A percentile compares a stretch with the other conserved stretches of the same genome.
These are phyloP conservation scores for Diadegma fenestrale DNA, from an alignment of 2,888 invertebrate species.

Conservation along the genomic window DNA sequence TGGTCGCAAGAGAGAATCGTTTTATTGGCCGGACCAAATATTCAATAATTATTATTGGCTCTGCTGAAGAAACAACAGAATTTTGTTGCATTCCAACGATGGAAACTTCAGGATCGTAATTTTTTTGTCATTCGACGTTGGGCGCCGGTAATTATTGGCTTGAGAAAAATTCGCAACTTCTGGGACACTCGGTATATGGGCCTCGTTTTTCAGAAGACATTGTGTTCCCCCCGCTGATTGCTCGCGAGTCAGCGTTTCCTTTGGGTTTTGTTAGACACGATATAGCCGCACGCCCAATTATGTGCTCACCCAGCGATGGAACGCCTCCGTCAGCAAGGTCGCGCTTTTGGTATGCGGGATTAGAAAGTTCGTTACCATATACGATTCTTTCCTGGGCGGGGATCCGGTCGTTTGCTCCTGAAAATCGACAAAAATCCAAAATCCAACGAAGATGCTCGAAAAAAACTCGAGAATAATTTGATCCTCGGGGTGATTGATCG, in stretches of 20 bases:
- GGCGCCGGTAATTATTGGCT: not conserved
- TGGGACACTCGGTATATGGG: not conserved
- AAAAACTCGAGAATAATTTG: not conserved
- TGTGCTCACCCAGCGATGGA: constrained; percentile 51
- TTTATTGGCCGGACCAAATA: no score
- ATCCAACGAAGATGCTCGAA: not conserved
- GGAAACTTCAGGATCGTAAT: no score
- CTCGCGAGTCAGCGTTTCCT: constrained; percentile 48
- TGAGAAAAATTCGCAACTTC: not conserved
- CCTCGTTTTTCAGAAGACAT: not conserved
- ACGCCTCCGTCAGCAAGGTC: constrained; percentile 66
- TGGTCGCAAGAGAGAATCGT: no score
- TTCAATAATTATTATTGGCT: no score
- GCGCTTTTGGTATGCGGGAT: constrained; percentile 65
- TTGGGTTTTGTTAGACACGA: constrained; percentile 37
- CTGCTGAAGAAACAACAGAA: no score
- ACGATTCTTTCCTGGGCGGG: not conserved
- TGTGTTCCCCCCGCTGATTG: not conserved
- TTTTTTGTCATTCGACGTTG: not conserved
- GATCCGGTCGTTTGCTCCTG: not conserved
- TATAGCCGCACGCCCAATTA: constrained; percentile 55
- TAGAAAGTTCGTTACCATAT: constrained; percentile 67
- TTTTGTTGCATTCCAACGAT: no score
- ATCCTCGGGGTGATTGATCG: not conserved
- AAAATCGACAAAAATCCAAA: not conserved